phyloP scores from a whole-genome alignment of 2,888 invertebrate species.

The Gari tellinella region DNA sequence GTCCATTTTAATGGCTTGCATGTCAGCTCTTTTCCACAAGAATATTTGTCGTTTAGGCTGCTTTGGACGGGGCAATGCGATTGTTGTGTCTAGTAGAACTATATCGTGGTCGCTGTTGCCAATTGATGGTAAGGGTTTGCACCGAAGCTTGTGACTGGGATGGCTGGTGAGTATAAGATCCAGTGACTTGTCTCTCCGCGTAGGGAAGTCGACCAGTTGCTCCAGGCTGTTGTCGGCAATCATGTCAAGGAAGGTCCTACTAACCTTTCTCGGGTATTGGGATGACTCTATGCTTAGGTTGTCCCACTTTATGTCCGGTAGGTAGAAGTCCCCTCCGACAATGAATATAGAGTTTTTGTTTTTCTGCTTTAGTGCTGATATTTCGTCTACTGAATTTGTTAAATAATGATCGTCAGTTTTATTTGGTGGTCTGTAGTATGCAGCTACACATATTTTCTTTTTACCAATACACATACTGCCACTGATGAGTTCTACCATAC shows the following conservation, averaged over 20 bases:
- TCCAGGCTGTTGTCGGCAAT: not conserved
- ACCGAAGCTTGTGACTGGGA: constrained; percentile 27
- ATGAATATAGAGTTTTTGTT: constrained; percentile 4
- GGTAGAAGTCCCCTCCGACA: constrained; percentile 14
- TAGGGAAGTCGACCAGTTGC: too few relatives aligned
- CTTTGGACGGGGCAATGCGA: not conserved
- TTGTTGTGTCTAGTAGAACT: not conserved
- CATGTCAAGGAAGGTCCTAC: not conserved
- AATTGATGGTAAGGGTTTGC: constrained; percentile 40
- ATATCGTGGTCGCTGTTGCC: constrained; percentile 34
- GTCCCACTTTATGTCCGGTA: constrained; percentile 16
- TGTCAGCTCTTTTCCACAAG: constrained; percentile 21
- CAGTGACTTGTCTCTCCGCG: not conserved
- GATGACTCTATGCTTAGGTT: not conserved
- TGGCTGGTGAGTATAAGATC: constrained; percentile 43
- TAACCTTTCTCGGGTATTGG: not conserved
- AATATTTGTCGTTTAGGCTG: not conserved
- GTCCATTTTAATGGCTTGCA: constrained; percentile 5
- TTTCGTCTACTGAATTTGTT: not conserved
- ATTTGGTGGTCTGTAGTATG: constrained; percentile 13
- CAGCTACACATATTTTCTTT: constrained; percentile 1
- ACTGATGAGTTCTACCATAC: not conserved
- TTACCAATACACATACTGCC: not conserved
- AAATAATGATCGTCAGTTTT: constrained; percentile 5
- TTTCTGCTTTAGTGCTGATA: not conserved